Conservation (phyloP, 2,797 vertebrate species). For the Lithobates pipiens region DNA sequence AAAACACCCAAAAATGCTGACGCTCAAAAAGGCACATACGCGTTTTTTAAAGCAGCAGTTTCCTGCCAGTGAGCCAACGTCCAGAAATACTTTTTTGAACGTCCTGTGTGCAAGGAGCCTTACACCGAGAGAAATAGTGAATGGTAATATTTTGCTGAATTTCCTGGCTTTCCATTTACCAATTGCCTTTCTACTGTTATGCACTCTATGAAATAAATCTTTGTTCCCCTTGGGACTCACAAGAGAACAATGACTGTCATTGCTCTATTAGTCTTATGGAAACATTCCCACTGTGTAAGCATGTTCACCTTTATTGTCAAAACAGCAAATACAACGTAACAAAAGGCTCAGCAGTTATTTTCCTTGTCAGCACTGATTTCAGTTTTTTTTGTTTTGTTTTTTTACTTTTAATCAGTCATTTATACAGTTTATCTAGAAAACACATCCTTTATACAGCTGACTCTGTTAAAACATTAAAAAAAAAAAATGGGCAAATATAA, state of each 20-base stretch:
- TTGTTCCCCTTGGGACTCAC: background rate
- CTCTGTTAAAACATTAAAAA: too few species aligned
- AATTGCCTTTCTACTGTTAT: background rate
- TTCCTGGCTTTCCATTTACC: background rate
- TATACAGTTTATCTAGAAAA: background rate
- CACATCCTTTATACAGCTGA: too few species aligned
- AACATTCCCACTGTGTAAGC: constrained; percentile 29
- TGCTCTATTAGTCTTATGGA: background rate
- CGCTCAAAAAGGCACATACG: too few species aligned
- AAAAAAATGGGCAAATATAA: too few species aligned
- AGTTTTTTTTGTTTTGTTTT: background rate
- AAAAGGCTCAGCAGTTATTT: constrained; percentile 23
- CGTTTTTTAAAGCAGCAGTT: too few species aligned
- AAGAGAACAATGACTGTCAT: constrained; percentile 3
- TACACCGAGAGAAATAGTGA: background rate
- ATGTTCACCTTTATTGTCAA: constrained; percentile 49
- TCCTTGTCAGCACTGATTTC: constrained; percentile 50
- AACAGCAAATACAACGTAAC: constrained; percentile 53
- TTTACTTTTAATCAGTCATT: background rate
- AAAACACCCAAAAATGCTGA: too few species aligned
- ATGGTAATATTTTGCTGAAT: background rate
- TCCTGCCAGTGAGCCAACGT: too few species aligned
- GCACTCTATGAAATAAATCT: background rate
- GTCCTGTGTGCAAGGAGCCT: too few species aligned
- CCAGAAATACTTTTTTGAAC: too few species aligned